These are phyloP conservation scores for Sylvilagus floridanus DNA, from an alignment of 2,797 vertebrate genomes.

Conservation along the genomic window DNA sequence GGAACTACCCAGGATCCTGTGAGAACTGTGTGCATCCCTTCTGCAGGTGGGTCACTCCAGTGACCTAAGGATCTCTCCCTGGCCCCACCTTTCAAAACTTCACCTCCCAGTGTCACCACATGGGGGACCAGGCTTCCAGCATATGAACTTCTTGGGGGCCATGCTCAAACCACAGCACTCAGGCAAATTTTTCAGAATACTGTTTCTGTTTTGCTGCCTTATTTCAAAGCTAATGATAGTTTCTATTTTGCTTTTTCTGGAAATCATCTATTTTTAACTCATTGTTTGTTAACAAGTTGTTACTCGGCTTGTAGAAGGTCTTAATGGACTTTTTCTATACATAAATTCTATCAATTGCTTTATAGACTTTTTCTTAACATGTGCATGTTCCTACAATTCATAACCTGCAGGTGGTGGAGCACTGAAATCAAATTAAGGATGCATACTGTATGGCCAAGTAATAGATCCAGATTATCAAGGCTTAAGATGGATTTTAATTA, in stretches of 20 bases:
- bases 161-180: neutral
- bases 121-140: neutral
- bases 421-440: conserved; percentile 57
- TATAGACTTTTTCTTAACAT: conserved; percentile 46
- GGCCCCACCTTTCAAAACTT: neutral
- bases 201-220: conserved; percentile 70
- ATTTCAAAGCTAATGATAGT: conserved; percentile 57
- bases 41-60: neutral
- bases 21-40: neutral
- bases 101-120: neutral
- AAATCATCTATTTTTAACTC: conserved; percentile 76
- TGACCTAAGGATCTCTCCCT: neutral
- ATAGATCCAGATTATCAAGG: conserved; percentile 15
- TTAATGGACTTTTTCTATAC: conserved; percentile 36
- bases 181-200: conserved; percentile 56
- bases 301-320: conserved; percentile 24
- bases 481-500: neutral
- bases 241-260: conserved; percentile 75
- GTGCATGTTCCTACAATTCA: conserved; percentile 9
- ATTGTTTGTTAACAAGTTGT: conserved; percentile 59
- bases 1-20: neutral
- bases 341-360: conserved; percentile 40
- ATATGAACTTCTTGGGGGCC: neutral
- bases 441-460: neutral
- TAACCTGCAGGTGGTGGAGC: neutral